Percentiles rank a stretch among this genome's conserved stretches.
phyloP scores from a whole-genome alignment of 2,888 invertebrate species.

The Seira ritae region DNA sequence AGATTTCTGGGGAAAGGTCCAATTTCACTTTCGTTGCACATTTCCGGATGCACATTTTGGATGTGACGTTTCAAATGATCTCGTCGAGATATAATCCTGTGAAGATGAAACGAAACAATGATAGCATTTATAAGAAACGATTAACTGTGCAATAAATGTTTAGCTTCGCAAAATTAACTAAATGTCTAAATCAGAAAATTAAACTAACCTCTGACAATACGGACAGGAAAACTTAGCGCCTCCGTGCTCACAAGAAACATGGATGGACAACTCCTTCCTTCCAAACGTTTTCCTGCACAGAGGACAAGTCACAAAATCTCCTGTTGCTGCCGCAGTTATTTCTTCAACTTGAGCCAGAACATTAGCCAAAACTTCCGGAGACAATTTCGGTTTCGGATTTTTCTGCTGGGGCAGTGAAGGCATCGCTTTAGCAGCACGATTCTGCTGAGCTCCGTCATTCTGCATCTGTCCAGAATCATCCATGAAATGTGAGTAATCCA shows the following conservation, averaged over 20 bases:
- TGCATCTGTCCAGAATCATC: neutral
- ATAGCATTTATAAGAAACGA: neutral
- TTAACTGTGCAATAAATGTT: too few species aligned
- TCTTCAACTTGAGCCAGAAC: conserved; percentile 39
- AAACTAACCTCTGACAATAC: conserved; percentile 53
- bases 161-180: too few species aligned
- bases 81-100: conserved; percentile 59
- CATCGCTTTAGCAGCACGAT: neutral
- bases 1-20: conserved; percentile 58
- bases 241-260: conserved; percentile 58
- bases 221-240: conserved; percentile 68
- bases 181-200: neutral
- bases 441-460: neutral
- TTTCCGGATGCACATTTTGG: conserved; percentile 61
- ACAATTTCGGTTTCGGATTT: conserved; percentile 29
- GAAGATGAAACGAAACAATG: neutral
- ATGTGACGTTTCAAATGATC: conserved; percentile 68
- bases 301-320: conserved; percentile 53
- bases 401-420: conserved; percentile 8
- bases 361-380: conserved; percentile 25
- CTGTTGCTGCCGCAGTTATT: conserved; percentile 28
- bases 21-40: conserved; percentile 57
- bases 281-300: conserved; percentile 53
- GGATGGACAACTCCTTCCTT: conserved; percentile 57
- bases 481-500: neutral